phyloP scores from a whole-genome alignment of 2,888 invertebrate species.

The Zaprionus obscuricornis region DNA sequence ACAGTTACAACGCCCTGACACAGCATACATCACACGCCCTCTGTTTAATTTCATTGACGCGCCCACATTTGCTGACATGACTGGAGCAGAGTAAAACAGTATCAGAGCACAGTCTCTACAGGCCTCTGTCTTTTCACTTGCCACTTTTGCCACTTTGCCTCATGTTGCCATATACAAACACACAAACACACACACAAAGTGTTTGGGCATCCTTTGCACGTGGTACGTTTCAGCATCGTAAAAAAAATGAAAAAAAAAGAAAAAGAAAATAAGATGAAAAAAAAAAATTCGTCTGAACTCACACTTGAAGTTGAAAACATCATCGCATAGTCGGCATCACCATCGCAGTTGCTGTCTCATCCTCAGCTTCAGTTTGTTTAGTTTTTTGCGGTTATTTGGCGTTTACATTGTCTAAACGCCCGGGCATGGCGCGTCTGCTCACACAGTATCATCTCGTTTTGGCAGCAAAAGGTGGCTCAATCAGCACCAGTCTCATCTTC shows the following conservation, averaged over 20 bases:
- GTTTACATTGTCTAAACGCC: constrained; percentile 77
- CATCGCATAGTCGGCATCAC: constrained; percentile 1
- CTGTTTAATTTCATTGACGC: constrained; percentile 63
- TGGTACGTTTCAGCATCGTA: constrained; percentile 37
- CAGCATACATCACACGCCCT: neutral
- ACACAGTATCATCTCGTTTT: too few species aligned
- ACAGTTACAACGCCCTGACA: neutral
- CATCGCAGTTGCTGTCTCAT: too few species aligned
- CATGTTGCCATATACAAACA: neutral
- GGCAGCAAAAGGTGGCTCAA: constrained; percentile 22
- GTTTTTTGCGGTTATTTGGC: constrained; percentile 64
- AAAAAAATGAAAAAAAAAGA: constrained; percentile 22
- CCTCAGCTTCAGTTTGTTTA: constrained; percentile 62
- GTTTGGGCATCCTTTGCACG: constrained; percentile 14
- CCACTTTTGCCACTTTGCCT: neutral
- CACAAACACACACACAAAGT: neutral
- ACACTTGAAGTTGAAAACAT: constrained; percentile 58
- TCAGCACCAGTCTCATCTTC: neutral
- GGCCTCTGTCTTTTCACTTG: neutral
- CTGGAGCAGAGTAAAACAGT: too few species aligned
- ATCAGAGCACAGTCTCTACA: too few species aligned
- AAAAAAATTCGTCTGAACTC: constrained; percentile 57
- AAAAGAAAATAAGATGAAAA: constrained; percentile 15
- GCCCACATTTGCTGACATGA: constrained; percentile 57
- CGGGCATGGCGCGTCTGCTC: constrained; percentile 62